These are phyloP conservation scores for Microhierax caerulescens DNA, from an alignment of 2,797 vertebrate genomes.

Conservation along the genomic window DNA sequence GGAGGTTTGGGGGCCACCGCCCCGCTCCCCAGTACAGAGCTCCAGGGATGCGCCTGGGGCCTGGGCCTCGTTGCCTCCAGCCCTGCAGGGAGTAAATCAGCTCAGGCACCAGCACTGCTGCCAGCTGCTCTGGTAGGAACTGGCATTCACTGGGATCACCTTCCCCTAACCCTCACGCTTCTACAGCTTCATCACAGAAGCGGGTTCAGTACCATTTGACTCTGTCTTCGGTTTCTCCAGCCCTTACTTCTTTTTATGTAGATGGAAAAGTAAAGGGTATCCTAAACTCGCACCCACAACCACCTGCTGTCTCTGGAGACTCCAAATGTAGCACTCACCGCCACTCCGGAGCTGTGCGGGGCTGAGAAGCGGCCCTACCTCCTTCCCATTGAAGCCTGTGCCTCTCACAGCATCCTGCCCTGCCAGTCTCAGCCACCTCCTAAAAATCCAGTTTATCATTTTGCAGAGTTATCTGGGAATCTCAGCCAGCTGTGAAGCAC, in stretches of 20 bases:
- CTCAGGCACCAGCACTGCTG: not conserved
- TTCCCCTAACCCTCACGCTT: accelerated
- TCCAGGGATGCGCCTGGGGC: accelerated
- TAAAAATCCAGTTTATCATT: not conserved
- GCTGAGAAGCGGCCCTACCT: not conserved
- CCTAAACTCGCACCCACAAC: accelerated
- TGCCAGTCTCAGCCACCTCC: not conserved
- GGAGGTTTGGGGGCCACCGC: not conserved
- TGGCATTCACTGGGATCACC: not conserved
- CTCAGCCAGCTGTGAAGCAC: not conserved
- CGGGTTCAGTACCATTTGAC: not conserved
- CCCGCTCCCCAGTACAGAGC: not conserved
- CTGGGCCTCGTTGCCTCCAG: not conserved
- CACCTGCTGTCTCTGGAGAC: not conserved
- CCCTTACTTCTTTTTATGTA: not conserved
- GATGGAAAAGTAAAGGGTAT: not conserved
- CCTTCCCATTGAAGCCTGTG: accelerated
- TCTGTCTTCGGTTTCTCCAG: not conserved
- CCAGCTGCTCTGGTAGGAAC: not conserved
- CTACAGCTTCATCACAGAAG: not conserved
- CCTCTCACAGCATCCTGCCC: not conserved
- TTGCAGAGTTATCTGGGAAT: not conserved
- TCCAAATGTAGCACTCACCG: not conserved
- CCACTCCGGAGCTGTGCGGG: accelerated
- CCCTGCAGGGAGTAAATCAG: too few relatives aligned